Evolutionary conservation across 2,113 vertebrate species (phyloP).

Genomic region (Catagonus wagneri): DNA sequence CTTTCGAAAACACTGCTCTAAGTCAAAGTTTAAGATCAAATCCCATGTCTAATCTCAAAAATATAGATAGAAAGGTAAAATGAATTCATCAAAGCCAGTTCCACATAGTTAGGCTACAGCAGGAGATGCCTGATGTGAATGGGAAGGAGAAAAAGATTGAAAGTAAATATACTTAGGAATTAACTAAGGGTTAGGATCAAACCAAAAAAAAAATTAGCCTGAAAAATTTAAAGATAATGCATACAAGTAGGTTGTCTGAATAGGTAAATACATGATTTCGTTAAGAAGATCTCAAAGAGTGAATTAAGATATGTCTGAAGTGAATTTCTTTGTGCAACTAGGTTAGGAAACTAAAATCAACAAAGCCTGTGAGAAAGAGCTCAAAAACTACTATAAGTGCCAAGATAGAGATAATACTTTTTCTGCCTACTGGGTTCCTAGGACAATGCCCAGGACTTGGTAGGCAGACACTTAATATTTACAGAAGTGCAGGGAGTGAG

Average conservation of each 20-base stretch:
- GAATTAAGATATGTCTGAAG: background rate
- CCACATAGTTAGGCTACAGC: background rate
- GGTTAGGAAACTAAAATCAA: background rate
- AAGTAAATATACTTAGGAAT: background rate
- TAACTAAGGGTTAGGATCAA: background rate
- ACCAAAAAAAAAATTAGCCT: background rate
- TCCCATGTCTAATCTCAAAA: constrained; percentile 32
- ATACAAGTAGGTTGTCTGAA: background rate
- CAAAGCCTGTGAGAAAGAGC: background rate
- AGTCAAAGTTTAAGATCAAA: background rate
- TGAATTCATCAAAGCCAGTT: background rate
- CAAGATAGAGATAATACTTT: background rate
- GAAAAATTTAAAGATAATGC: background rate
- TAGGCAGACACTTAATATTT: background rate
- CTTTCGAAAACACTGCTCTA: constrained; percentile 35
- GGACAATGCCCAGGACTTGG: background rate
- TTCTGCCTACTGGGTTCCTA: background rate
- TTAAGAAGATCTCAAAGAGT: background rate
- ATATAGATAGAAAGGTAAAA: constrained; percentile 13
- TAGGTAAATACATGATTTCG: background rate
- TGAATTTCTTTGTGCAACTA: background rate
- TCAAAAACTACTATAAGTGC: background rate
- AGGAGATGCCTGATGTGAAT: background rate
- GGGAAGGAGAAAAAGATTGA: background rate
- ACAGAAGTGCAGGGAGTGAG: background rate